phyloP scores from a whole-genome alignment of 2,888 invertebrate species.

The Thera britannica region DNA sequence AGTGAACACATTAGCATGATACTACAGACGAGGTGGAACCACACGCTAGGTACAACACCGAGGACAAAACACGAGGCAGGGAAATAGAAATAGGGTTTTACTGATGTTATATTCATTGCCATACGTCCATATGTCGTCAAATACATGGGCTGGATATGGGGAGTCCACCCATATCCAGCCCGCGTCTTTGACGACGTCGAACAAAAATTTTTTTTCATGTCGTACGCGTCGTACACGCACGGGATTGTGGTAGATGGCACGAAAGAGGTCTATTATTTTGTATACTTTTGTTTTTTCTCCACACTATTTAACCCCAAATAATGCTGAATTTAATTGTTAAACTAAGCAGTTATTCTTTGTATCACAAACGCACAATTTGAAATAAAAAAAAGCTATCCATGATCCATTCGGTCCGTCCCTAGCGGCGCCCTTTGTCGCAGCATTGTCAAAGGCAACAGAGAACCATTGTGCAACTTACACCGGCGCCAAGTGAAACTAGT shows the following conservation, averaged over 20 bases:
- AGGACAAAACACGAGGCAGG: background rate
- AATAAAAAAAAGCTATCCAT: conserved; percentile 2
- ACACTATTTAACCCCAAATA: too few species aligned
- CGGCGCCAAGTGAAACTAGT: conserved; percentile 3
- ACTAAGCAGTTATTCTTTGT: background rate
- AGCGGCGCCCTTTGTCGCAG: conserved; percentile 4
- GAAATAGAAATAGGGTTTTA: background rate
- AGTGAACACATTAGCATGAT: conserved; percentile 19
- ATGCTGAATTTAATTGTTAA: too few species aligned
- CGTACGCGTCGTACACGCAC: too few species aligned
- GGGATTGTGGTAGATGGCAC: too few species aligned
- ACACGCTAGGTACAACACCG: background rate
- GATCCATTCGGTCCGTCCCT: conserved; percentile 9
- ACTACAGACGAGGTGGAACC: conserved; percentile 2
- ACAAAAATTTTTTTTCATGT: too few species aligned
- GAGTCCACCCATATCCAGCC: too few species aligned
- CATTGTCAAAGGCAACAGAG: conserved; percentile 12
- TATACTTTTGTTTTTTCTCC: too few species aligned
- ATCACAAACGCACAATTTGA: background rate
- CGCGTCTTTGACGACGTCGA: too few species aligned
- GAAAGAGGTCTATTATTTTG: too few species aligned
- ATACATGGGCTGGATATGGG: too few species aligned
- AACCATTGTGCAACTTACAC: conserved; percentile 10
- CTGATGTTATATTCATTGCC: too few species aligned
- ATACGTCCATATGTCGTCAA: too few species aligned